These are phyloP conservation scores for Pterobdella sp. DNA, from an alignment of 2,888 invertebrate genomes.

Conservation along the genomic window DNA sequence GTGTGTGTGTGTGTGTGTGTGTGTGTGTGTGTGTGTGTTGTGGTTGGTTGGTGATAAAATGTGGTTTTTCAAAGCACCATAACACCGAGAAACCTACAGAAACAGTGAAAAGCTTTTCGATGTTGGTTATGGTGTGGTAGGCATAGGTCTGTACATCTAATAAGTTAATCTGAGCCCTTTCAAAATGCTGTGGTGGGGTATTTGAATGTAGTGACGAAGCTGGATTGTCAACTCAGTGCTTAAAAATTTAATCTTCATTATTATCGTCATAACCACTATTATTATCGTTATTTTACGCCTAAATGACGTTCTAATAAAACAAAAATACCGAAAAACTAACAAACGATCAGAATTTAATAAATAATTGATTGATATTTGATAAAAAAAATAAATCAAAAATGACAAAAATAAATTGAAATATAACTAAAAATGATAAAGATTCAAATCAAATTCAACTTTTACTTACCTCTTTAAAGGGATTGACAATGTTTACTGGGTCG, in stretches of 20 bases:
- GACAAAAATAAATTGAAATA: neutral
- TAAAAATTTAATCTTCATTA: too few species aligned
- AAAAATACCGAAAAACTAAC: too few species aligned
- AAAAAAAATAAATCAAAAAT: neutral
- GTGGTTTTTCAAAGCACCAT: neutral
- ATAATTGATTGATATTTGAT: neutral
- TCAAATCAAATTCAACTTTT: neutral
- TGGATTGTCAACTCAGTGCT: too few species aligned
- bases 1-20: neutral
- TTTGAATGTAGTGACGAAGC: neutral
- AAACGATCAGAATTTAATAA: too few species aligned
- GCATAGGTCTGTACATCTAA: conserved; percentile 3
- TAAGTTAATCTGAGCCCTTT: conserved; percentile 15
- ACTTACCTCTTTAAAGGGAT: conserved; percentile 18
- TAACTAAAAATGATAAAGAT: neutral
- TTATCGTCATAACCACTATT: too few species aligned
- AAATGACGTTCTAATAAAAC: too few species aligned
- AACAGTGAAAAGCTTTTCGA: neutral
- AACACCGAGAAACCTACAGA: neutral
- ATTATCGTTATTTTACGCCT: too few species aligned
- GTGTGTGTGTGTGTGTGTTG: neutral
- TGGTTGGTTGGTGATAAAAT: neutral
- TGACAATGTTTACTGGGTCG: neutral
- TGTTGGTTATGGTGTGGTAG: neutral
- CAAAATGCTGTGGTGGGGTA: conserved; percentile 25